Evolutionary conservation across 2,113 vertebrate species (phyloP).

Genomic region (Malaclemys terrapin): DNA sequence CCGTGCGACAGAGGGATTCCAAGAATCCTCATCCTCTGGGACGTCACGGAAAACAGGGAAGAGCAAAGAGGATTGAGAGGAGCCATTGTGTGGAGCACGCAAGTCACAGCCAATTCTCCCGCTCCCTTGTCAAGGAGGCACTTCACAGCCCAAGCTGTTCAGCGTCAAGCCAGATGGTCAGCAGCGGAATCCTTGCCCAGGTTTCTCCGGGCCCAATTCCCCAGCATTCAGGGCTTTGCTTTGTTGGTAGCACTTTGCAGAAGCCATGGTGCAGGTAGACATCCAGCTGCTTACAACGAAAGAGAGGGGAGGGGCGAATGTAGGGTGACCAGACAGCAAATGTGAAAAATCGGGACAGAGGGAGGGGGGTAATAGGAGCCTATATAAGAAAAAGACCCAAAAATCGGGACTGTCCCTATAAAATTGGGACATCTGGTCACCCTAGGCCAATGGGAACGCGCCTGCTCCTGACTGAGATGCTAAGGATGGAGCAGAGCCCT

Average conservation of each 20-base stretch:
- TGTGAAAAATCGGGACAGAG: no score
- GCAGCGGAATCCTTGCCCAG: background rate
- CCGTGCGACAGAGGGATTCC: background rate
- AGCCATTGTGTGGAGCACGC: no score
- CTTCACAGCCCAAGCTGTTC: background rate
- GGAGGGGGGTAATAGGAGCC: no score
- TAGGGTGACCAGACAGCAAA: no score
- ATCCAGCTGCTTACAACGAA: background rate
- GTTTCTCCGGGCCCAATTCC: background rate
- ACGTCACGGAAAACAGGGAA: background rate
- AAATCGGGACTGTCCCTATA: no score
- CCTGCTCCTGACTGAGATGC: background rate
- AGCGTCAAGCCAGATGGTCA: background rate
- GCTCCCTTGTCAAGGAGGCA: background rate
- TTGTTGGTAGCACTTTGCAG: background rate
- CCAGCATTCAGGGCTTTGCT: fast-evolving
- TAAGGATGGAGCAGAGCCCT: no score
- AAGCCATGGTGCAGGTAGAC: background rate
- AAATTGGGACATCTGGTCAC: no score
- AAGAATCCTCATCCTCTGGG: no score
- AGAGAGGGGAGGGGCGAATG: background rate
- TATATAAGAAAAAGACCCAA: no score
- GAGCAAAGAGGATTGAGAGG: background rate
- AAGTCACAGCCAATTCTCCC: background rate
- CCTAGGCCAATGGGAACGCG: background rate